A percentile compares a stretch with the other conserved stretches of the same genome.
phyloP scores from a whole-genome alignment of 2,888 invertebrate genomes.

The Neuroscelio doddi region DNA sequence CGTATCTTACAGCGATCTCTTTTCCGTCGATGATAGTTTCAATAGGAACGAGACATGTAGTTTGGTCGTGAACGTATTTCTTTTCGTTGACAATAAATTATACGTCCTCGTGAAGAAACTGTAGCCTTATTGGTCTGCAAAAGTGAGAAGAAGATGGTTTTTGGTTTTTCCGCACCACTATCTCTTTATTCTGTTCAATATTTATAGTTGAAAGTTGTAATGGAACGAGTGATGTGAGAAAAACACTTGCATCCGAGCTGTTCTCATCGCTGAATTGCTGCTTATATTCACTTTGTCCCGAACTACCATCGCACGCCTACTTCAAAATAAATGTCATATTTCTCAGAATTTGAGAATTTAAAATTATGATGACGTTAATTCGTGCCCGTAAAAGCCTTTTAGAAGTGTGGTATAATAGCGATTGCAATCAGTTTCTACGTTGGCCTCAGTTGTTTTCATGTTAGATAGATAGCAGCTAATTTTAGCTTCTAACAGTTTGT shows the following conservation, averaged over 20 bases:
- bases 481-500: conserved; percentile 41
- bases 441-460: conserved; percentile 38
- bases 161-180: conserved; percentile 35
- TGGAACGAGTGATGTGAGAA: conserved; percentile 32
- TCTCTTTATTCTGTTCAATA: conserved; percentile 5
- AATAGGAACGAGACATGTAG: conserved; percentile 26
- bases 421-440: conserved; percentile 47
- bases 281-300: conserved; percentile 39
- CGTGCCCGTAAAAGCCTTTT: conserved; percentile 38
- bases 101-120: conserved; percentile 33
- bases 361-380: conserved; percentile 28
- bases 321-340: conserved; percentile 45
- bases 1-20: conserved; percentile 12
- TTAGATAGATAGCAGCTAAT: conserved; percentile 45
- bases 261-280: conserved; percentile 20
- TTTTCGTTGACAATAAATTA: conserved; percentile 19
- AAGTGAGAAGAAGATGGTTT: conserved; percentile 38
- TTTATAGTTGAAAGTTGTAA: conserved; percentile 19
- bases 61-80: conserved; percentile 35
- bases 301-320: conserved; percentile 50
- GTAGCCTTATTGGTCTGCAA: conserved; percentile 39
- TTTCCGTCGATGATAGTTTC: conserved; percentile 16
- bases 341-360: conserved; percentile 13
- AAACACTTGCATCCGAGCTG: conserved; percentile 19
- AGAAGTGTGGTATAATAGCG: conserved; percentile 47